Evolutionary conservation across 2,113 vertebrate species (phyloP).

Genomic region (Balaeniceps rex): DNA sequence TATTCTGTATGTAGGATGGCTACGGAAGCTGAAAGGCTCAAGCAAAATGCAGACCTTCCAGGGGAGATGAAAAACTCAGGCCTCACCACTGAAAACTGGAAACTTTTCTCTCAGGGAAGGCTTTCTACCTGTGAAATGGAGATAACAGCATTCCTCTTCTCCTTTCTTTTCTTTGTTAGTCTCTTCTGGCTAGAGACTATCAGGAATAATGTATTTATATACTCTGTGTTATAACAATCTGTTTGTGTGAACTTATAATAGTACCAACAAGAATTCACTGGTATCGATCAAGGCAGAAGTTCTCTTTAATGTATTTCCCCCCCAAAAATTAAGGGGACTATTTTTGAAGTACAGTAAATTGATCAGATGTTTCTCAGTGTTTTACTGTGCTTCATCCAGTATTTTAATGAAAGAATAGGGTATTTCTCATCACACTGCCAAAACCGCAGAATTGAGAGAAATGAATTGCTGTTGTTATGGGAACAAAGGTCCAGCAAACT

Average conservation of each 20-base stretch:
- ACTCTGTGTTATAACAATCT: not conserved
- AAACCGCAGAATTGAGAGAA: not conserved
- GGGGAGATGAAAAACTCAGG: not conserved
- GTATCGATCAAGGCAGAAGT: not conserved
- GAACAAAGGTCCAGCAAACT: not conserved
- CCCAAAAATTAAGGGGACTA: not conserved
- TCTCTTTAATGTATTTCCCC: not conserved
- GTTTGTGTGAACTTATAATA: not conserved
- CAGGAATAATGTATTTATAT: not conserved
- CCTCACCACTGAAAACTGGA: not conserved
- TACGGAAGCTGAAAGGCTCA: not conserved
- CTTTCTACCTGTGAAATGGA: not conserved
- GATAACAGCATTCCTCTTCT: not conserved
- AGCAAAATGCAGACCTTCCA: not conserved
- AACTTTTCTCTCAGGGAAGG: not conserved
- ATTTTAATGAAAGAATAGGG: not conserved
- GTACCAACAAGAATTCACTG: not conserved
- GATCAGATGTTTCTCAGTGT: not conserved
- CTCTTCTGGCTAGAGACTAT: not conserved
- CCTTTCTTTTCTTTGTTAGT: not conserved
- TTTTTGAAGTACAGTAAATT: not conserved
- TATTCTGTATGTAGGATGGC: not conserved
- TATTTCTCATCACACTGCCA: not conserved
- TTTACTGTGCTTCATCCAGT: not conserved
- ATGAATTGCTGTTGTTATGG: slow-evolving; percentile 10